Evolutionary conservation across 2,888 invertebrate genomes (phyloP).

Genomic region (Dinocampus coccinellae): DNA sequence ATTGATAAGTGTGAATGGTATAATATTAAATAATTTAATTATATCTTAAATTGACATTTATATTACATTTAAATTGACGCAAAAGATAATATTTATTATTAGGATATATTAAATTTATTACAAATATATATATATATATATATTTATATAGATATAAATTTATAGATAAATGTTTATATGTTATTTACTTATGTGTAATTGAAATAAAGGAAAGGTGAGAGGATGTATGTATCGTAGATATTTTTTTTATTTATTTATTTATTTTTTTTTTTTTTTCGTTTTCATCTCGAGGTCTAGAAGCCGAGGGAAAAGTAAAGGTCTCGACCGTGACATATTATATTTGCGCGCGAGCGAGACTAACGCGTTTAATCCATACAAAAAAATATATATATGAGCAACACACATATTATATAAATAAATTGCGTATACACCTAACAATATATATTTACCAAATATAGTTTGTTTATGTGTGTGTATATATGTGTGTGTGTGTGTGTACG

Average conservation of each 20-base stretch:
- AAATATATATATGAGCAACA: slow-evolving; percentile 9
- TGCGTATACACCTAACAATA: neutral
- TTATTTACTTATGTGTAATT: neutral
- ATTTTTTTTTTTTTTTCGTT: neutral
- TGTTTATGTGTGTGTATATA: slow-evolving; percentile 13
- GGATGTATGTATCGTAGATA: neutral
- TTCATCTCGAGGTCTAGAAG: slow-evolving; percentile 8
- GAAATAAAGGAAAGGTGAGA: neutral
- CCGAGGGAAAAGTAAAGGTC: slow-evolving; percentile 44
- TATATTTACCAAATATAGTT: slow-evolving; percentile 35
- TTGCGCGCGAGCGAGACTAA: slow-evolving; percentile 27
- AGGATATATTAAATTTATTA: neutral
- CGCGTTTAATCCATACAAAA: slow-evolving; percentile 7
- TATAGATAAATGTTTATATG: neutral
- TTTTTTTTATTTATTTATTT: neutral
- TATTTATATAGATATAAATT: neutral
- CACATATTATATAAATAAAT: neutral
- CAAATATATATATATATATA: too few relatives aligned
- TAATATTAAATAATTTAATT: neutral
- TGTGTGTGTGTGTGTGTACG: too few relatives aligned
- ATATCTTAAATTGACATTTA: neutral
- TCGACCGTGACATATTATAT: slow-evolving; percentile 49
- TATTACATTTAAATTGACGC: neutral
- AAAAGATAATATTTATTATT: neutral
- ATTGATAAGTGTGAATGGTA: neutral